Evolutionary conservation across 2,113 vertebrate species (phyloP).

Genomic region (Myotis davidii): DNA sequence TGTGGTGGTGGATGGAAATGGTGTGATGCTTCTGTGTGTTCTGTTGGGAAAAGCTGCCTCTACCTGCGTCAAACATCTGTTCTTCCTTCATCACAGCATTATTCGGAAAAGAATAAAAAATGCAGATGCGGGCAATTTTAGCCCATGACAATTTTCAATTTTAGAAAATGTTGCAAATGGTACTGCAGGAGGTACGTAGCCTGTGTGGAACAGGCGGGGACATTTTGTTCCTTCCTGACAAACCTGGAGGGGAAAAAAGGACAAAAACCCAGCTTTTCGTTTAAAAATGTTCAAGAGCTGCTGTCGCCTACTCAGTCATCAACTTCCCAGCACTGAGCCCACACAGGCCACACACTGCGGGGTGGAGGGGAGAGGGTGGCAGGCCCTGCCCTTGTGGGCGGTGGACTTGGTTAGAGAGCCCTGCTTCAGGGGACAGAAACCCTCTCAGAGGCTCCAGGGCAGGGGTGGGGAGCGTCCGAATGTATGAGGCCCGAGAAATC

Average conservation of each 20-base stretch:
- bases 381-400: fast-evolving
- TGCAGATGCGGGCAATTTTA: slow-evolving; percentile 12
- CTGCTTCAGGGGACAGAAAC: fast-evolving
- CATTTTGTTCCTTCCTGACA: slow-evolving; percentile 44
- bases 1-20: not conserved
- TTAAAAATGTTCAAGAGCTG: not conserved
- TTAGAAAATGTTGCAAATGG: slow-evolving; percentile 42
- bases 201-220: not conserved
- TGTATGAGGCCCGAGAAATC: too few relatives aligned
- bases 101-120: not conserved
- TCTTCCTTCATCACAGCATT: not conserved
- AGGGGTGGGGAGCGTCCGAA: too few relatives aligned
- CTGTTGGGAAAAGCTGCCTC: not conserved
- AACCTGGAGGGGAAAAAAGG: not conserved
- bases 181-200: not conserved
- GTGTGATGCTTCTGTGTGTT: not conserved
- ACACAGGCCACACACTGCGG: fast-evolving
- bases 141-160: slow-evolving; percentile 26
- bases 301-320: not conserved
- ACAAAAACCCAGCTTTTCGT: not conserved
- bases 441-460: too few relatives aligned
- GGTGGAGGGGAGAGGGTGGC: not conserved
- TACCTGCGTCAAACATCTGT: slow-evolving; percentile 40
- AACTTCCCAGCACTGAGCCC: fast-evolving
- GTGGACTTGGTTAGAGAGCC: fast-evolving